Conservation (phyloP, 1,140 invertebrate species). For the Holotrichia oblita region DNA sequence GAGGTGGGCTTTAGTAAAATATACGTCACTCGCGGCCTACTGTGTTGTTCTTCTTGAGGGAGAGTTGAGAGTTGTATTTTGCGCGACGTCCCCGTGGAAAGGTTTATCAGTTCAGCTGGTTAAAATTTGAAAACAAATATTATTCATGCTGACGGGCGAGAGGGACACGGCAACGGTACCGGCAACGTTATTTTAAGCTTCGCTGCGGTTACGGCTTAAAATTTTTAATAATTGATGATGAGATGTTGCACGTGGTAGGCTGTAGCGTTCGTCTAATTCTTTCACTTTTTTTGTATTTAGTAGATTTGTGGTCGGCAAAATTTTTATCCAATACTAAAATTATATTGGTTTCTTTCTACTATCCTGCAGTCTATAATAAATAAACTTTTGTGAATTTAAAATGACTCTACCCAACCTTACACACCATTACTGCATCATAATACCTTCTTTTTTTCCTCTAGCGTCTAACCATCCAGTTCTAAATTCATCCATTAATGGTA, state of each 20-base stretch:
- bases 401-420: too few relatives aligned
- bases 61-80: neutral
- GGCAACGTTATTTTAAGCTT: neutral
- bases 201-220: neutral
- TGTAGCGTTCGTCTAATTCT: too few relatives aligned
- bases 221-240: neutral
- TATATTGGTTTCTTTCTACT: too few relatives aligned
- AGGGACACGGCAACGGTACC: neutral
- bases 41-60: neutral
- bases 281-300: too few relatives aligned
- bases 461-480: neutral
- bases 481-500: neutral
- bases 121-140: slow-evolving; percentile 14
- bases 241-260: neutral
- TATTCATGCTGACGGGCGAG: neutral
- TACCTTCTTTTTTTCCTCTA: neutral
- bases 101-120: slow-evolving; percentile 4
- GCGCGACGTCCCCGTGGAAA: neutral
- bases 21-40: neutral
- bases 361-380: too few relatives aligned
- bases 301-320: too few relatives aligned
- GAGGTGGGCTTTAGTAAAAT: neutral
- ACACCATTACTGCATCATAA: too few relatives aligned
- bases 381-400: too few relatives aligned
- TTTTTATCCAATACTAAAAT: too few relatives aligned